Evolutionary conservation across 2,797 vertebrate species (phyloP).

Genomic region (Gastrophryne carolinensis): DNA sequence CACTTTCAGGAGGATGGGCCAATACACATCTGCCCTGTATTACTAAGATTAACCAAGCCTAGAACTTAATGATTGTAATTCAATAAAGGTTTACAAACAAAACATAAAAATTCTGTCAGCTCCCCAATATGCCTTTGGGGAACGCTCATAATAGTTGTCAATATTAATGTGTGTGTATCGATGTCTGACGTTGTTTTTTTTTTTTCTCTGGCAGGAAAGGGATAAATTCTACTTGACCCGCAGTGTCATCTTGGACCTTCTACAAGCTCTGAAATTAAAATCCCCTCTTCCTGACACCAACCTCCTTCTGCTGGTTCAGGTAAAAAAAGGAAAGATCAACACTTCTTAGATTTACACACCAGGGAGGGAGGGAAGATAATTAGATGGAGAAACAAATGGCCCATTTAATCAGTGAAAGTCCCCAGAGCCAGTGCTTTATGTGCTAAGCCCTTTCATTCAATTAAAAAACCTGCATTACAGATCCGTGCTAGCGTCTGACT

Average conservation of each 20-base stretch:
- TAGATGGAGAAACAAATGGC: constrained; percentile 7
- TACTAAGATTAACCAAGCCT: no score
- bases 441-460: constrained; percentile 55
- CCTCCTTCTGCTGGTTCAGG: constrained; percentile 94
- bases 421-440: background rate
- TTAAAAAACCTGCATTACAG: background rate
- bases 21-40: no score
- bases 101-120: no score
- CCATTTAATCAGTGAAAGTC: constrained; percentile 5
- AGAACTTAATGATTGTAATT: no score
- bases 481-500: background rate
- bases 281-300: constrained; percentile 95
- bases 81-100: no score
- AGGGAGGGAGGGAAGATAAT: background rate
- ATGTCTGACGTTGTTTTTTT: background rate
- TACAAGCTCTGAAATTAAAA: constrained; percentile 97
- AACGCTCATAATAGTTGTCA: no score
- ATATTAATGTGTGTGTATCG: background rate
- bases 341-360: background rate
- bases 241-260: constrained; percentile 90
- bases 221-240: constrained; percentile 99
- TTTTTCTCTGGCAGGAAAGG: constrained; percentile 79
- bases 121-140: no score
- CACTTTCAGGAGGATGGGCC: no score
- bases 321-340: constrained; percentile 59